Conservation (phyloP, 2,888 invertebrate genomes). For the Cheilosia impressa region DNA sequence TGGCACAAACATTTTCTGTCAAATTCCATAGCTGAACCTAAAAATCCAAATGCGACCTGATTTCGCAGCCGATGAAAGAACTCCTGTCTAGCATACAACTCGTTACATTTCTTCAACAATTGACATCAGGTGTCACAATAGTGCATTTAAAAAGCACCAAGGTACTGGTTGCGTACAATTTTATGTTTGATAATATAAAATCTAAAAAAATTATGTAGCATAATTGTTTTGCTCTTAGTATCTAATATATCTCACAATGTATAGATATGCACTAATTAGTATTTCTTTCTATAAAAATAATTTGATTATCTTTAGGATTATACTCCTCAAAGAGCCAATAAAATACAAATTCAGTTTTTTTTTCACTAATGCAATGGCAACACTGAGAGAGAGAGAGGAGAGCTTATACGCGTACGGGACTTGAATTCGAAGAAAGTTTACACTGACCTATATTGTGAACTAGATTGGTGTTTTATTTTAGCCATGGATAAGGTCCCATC, state of each 20-base stretch:
- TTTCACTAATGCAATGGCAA: conserved; percentile 63
- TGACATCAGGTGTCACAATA: conserved; percentile 49
- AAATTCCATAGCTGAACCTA: too few species aligned
- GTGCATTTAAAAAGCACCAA: conserved; percentile 52
- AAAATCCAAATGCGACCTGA: too few species aligned
- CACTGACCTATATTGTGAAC: conserved; percentile 5
- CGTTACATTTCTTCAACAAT: conserved; percentile 28
- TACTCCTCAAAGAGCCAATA: conserved; percentile 47
- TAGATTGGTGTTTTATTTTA: conserved; percentile 46
- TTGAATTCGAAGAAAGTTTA: conserved; percentile 14
- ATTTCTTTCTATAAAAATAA: conserved; percentile 57
- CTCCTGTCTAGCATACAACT: neutral
- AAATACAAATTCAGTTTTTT: conserved; percentile 9
- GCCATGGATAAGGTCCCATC: conserved; percentile 53
- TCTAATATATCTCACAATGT: conserved; percentile 60
- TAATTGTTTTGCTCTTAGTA: conserved; percentile 41
- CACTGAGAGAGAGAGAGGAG: conserved; percentile 56
- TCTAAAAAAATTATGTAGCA: conserved; percentile 51
- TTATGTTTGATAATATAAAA: conserved; percentile 57
- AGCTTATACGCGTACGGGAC: conserved; percentile 32
- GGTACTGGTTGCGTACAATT: conserved; percentile 63
- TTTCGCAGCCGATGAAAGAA: conserved; percentile 21
- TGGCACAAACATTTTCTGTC: neutral
- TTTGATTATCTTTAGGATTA: conserved; percentile 66
- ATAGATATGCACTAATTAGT: conserved; percentile 64